Evolutionary conservation across 2,888 invertebrate genomes (phyloP).

Genomic region (Stenotaenia linearis): DNA sequence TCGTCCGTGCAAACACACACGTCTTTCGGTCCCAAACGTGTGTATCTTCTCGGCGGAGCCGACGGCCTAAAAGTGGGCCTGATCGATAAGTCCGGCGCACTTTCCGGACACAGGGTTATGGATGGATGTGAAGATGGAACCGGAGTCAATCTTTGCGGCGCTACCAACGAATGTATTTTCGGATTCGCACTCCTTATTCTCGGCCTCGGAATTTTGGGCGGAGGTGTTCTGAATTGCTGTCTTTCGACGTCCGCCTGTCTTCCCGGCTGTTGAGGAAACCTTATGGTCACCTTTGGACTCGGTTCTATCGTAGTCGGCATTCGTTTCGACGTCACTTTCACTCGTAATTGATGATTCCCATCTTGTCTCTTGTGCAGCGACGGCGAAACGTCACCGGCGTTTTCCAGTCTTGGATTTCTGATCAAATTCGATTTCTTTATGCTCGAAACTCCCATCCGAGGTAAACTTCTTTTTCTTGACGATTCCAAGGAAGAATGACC

Average conservation of each 20-base stretch:
- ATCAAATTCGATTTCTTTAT: neutral
- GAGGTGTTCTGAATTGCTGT: neutral
- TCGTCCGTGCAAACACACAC: no score
- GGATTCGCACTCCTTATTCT: neutral
- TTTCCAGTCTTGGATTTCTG: neutral
- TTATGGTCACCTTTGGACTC: neutral
- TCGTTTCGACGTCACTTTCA: neutral
- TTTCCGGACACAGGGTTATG: no score
- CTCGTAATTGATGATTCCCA: neutral
- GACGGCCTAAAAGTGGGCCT: no score
- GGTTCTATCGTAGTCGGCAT: neutral
- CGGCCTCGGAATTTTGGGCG: neutral
- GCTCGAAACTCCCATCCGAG: neutral
- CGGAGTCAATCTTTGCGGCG: no score
- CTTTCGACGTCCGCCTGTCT: neutral
- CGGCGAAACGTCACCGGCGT: neutral
- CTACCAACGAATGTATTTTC: no score
- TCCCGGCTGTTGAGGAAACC: neutral
- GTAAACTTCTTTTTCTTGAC: neutral
- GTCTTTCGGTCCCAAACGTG: no score
- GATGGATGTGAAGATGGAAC: no score
- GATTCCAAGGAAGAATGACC: no score
- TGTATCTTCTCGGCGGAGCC: no score
- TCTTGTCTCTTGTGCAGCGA: neutral
- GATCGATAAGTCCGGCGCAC: no score